Evolutionary conservation across 2,113 vertebrate genomes (phyloP).

Genomic region (Cinclus cinclus): DNA sequence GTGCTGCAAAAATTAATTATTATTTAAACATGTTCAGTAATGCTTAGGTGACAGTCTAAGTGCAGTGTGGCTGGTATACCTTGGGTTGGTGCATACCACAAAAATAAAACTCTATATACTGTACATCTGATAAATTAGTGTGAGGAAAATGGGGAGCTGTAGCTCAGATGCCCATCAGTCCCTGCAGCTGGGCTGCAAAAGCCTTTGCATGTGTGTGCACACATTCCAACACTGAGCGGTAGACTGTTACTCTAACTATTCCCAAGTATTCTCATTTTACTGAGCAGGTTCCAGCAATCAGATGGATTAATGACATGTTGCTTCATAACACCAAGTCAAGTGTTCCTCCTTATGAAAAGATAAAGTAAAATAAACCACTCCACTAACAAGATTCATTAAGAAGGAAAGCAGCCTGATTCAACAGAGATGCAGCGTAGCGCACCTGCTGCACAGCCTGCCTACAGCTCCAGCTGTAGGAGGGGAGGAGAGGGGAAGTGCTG

Average conservation of each 20-base stretch:
- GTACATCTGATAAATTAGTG: neutral
- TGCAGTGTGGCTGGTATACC: neutral
- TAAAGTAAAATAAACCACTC: constrained; percentile 44
- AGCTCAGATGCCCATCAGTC: neutral
- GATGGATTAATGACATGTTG: constrained; percentile 47
- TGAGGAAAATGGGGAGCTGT: neutral
- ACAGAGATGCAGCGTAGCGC: neutral
- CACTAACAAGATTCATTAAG: constrained; percentile 50
- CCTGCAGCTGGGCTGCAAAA: neutral
- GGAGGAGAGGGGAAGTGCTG: neutral
- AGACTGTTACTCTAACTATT: neutral
- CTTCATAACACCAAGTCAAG: constrained; percentile 48
- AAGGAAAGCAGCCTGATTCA: constrained; percentile 30
- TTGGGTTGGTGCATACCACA: neutral
- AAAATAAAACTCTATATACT: neutral
- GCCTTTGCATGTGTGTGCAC: neutral
- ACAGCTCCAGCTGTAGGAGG: constrained; percentile 36
- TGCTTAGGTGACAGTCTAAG: neutral
- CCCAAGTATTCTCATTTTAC: neutral
- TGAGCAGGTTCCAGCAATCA: constrained; percentile 25
- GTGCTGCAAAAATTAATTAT: neutral
- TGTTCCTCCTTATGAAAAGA: constrained; percentile 42
- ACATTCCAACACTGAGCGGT: neutral
- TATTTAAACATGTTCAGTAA: neutral
- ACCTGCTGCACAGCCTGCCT: constrained; percentile 36